Evolutionary conservation across 1,140 invertebrate species (phyloP), one percentile per base, ranked within the genome.

Genomic region (Dryas iulia): DNA sequence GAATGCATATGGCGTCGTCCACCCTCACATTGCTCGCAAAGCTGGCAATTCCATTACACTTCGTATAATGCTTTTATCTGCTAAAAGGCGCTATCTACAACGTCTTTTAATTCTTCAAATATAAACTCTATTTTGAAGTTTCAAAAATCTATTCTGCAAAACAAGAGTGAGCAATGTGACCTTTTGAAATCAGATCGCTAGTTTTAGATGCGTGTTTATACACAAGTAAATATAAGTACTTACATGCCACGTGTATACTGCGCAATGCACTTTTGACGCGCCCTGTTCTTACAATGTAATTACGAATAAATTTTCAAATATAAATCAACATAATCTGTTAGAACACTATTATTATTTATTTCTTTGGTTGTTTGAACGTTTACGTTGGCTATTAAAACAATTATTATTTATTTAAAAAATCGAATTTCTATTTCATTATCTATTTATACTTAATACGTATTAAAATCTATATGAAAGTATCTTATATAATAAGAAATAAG

Each of bases 41-140:
- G 57, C 59, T 35, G 35, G 66, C 66, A 61, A 67, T 59, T 67
- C 57, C 35, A 59, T 66, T 66, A 56, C 58, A 54, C 52, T 25
- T 30, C 25, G 23, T 56, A 56, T 56, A 56, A 23, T 26, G 24
- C 57, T 57, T 35, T 28, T 59, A 33, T 66, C 31, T 23, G 25
- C 14, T 18, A 67, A 59, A 60, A 67, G 4, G 6, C n/a, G 35
- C 21, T n/a, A 35, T 12, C 39, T 33, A 60, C 28, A 33, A 54
- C 47, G 21, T 35, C 33, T 8, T 6, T 18, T 6, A 21, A 23
- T 24, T 39, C 18, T 56, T 24, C 47, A 24, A 67, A 67, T 30
- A 14, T 56, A 28, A 31, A 56, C 26, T 30, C 47, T 67, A 67
- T 26, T 12, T 4, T 12, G 7, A 1, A 18, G 31, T 3, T 26